phyloP scores from a whole-genome alignment of 1,140 invertebrate species.

The Calliphora vicina region DNA sequence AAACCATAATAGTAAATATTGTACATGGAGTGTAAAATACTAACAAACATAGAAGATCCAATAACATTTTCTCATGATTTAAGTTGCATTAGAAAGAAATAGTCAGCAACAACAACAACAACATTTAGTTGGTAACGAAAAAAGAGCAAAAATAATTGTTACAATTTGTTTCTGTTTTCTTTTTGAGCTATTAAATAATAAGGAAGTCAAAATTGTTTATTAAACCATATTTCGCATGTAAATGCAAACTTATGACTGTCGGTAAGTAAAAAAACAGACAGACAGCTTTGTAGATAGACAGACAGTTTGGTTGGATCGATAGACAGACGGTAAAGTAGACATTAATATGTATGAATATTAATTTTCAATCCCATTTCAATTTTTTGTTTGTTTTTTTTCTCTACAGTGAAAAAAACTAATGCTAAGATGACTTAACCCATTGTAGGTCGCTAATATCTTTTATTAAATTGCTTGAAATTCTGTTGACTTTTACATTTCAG shows the following conservation, averaged over 20 bases:
- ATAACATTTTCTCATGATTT: slow-evolving; percentile 14
- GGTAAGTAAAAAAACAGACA: not conserved
- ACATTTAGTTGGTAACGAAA: not conserved
- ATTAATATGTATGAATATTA: not conserved
- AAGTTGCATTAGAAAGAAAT: not conserved
- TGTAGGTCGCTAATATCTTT: not conserved
- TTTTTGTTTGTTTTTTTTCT: not conserved
- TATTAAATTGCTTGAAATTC: too few relatives aligned
- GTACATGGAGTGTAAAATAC: not conserved
- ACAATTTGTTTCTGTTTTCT: not conserved
- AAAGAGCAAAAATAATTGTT: not conserved
- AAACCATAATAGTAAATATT: not conserved
- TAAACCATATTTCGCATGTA: slow-evolving; percentile 3
- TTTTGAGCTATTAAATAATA: not conserved
- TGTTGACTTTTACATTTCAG: too few relatives aligned
- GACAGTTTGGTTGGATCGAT: not conserved
- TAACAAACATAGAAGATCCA: not conserved
- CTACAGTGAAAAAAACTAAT: too few relatives aligned
- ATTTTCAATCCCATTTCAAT: not conserved
- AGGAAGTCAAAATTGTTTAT: slow-evolving; percentile 13
- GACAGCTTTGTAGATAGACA: not conserved
- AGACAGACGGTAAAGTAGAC: not conserved
- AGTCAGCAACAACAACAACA: too few relatives aligned
- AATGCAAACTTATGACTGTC: not conserved
- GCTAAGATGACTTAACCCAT: not conserved